These are phyloP conservation scores for Pogonus chalceus DNA, from an alignment of 1,140 invertebrate species.

Conservation along the genomic window DNA sequence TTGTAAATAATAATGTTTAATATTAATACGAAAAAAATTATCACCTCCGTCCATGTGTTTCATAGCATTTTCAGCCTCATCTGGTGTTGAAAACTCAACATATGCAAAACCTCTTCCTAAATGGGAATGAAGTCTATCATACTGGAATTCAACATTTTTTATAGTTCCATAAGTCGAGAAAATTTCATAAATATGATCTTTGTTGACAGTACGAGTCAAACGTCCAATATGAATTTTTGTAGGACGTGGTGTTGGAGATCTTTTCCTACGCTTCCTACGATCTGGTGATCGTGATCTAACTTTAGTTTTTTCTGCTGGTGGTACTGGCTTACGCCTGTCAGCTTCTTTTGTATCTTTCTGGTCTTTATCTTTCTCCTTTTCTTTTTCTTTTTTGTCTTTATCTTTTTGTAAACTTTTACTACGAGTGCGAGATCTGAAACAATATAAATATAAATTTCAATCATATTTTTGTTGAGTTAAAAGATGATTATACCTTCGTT, in stretches of 20 bases:
- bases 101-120: conserved; percentile 86
- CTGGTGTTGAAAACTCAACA: conserved; percentile 85
- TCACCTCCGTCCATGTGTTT: conserved; percentile 95
- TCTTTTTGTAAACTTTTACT: conserved; percentile 39
- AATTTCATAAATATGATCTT: conserved; percentile 91
- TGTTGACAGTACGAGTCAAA: conserved; percentile 83
- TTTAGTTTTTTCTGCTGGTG: conserved; percentile 39
- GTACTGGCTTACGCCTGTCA: conserved; percentile 30
- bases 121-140: conserved; percentile 76
- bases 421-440: conserved; percentile 26
- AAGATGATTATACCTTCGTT: conserved; percentile 41
- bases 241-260: conserved; percentile 75
- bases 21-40: background rate
- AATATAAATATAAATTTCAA: conserved; percentile 10
- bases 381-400: conserved; percentile 42
- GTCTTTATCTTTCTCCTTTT: conserved; percentile 37
- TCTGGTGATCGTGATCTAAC: conserved; percentile 40
- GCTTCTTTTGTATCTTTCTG: conserved; percentile 21
- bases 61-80: conserved; percentile 96
- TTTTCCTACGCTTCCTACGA: conserved; percentile 53
- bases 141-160: conserved; percentile 81
- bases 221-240: conserved; percentile 88
- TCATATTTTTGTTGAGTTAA: conserved; percentile 17
- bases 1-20: background rate
- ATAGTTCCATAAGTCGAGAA: conserved; percentile 87